A percentile compares a stretch with the other conserved stretches of the same genome.
phyloP scores from a whole-genome alignment of 2,113 vertebrate species.

The Aldabrachelys gigantea region DNA sequence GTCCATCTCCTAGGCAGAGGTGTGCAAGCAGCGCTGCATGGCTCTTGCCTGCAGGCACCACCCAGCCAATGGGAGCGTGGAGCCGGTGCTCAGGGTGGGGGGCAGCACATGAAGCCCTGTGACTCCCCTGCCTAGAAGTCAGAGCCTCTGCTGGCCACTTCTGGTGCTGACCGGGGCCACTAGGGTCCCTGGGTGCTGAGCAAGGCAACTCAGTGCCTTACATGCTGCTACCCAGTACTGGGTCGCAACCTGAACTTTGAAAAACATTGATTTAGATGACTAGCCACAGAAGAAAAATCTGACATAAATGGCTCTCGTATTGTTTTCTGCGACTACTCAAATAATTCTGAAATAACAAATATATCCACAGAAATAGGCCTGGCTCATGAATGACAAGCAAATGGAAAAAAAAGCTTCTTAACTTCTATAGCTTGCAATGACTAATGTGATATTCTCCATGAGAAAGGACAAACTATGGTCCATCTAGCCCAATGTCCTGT shows the following conservation, averaged over 20 bases:
- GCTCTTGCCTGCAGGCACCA: too few species aligned
- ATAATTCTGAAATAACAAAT: background rate
- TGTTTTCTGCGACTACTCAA: background rate
- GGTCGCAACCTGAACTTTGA: too few species aligned
- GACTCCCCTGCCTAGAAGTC: too few species aligned
- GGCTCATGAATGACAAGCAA: background rate
- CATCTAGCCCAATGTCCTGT: background rate
- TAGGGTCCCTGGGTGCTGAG: too few species aligned
- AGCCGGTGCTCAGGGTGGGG: too few species aligned
- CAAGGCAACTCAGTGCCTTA: too few species aligned
- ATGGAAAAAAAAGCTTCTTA: background rate
- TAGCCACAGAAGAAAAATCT: background rate
- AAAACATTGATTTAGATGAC: background rate
- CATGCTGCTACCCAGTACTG: too few species aligned
- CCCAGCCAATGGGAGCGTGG: too few species aligned
- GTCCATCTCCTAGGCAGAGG: too few species aligned
- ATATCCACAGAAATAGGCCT: background rate
- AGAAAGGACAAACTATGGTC: background rate
- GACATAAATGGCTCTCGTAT: background rate
- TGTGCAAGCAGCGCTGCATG: too few species aligned
- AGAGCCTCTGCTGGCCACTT: too few species aligned
- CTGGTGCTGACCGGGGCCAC: too few species aligned
- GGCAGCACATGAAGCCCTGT: rapidly evolving
- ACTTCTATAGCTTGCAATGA: background rate
- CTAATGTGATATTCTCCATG: background rate